Percentiles rank a stretch among this genome's conserved stretches.
phyloP scores from a whole-genome alignment of 2,888 invertebrate species.

The Leptodirus hochenwartii region DNA sequence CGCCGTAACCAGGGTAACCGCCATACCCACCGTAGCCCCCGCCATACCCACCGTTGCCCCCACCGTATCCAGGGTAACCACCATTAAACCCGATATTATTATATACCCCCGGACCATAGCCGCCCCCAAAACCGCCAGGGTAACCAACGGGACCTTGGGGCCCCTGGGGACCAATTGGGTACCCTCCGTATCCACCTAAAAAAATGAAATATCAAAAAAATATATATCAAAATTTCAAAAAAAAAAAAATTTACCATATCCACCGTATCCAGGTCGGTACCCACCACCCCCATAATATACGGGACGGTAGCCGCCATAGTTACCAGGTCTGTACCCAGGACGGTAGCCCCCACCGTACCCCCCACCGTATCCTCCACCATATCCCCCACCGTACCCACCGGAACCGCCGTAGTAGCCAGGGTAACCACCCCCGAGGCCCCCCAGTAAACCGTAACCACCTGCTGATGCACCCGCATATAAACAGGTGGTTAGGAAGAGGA shows the following conservation, averaged over 20 bases:
- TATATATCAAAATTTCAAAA: neutral
- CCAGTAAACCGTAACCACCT: conserved; percentile 2
- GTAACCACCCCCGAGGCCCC: conserved; percentile 8
- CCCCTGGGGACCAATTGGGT: too few relatives aligned
- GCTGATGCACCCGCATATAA: too few relatives aligned
- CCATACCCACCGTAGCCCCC: conserved; percentile 10
- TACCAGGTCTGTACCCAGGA: conserved; percentile 6
- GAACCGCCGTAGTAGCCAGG: conserved; percentile 3
- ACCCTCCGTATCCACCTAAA: too few relatives aligned
- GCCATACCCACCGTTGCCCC: conserved; percentile 7
- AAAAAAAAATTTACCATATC: neutral
- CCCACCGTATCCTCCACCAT: conserved; percentile 4
- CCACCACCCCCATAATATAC: too few relatives aligned
- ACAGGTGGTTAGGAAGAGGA: too few relatives aligned
- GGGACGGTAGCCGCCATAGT: conserved; percentile 10
- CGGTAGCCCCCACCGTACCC: conserved; percentile 8
- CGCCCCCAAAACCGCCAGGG: too few relatives aligned
- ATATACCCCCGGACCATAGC: too few relatives aligned
- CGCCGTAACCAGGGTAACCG: conserved; percentile 9
- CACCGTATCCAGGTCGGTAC: neutral
- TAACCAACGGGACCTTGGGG: too few relatives aligned
- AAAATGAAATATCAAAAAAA: too few relatives aligned
- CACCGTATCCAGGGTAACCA: conserved; percentile 7
- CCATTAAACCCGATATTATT: too few relatives aligned
- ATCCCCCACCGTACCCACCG: conserved; percentile 1